Base-by-base conservation (phyloP, 2,888 invertebrate genomes). In the Acronicta aceris region DNA sequence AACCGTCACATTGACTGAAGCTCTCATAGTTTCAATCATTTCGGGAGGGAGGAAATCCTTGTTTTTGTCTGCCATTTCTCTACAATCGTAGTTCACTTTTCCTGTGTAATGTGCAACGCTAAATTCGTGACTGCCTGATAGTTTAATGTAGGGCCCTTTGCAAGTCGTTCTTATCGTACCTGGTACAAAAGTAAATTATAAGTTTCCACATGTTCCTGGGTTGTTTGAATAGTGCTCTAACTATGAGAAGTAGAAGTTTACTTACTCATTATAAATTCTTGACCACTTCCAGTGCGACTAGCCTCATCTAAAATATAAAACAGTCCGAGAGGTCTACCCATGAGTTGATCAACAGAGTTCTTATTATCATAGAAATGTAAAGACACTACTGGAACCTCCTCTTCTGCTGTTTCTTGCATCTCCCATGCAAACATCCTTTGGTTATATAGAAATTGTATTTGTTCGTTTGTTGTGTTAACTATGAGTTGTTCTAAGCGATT, bases 361-460 rank as follows among this genome's bases (percentile, higher is more conserved):
- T 98, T 97, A 87, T 99, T 99, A 86, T 98, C 98, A 85, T 98
- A 98, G 86, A 97, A 99, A 75, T 96, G 96, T 36, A 98, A 95
- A 33, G 95, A 95, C 42, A 96, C 95, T n/a, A 95, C 94, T 8
- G 96, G 95, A 47, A 98, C 95, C 21, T 97, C 97, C 86, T 99
- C 98, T 66, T 97, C 97, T 65, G 97, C 96, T 95, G 96, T 96
- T 82, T 95, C 95, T 75, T 96, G 96, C 96, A 98, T 97, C 95
- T 99, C 99, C 97, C 98, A 98, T 7, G 97, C 97, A 89, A 99
- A 99, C 66, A 98, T 96, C 83, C 97, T 96, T 89, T 99, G 99
- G 81, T 98, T 97, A 88, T 98, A 99, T 78, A 98, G 96, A 86
- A 98, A 99, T 85, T 99, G 98, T 85, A 99, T 96, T 89, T 99